phyloP scores from a whole-genome alignment of 2,113 vertebrate genomes.

The Pavo muticus region DNA sequence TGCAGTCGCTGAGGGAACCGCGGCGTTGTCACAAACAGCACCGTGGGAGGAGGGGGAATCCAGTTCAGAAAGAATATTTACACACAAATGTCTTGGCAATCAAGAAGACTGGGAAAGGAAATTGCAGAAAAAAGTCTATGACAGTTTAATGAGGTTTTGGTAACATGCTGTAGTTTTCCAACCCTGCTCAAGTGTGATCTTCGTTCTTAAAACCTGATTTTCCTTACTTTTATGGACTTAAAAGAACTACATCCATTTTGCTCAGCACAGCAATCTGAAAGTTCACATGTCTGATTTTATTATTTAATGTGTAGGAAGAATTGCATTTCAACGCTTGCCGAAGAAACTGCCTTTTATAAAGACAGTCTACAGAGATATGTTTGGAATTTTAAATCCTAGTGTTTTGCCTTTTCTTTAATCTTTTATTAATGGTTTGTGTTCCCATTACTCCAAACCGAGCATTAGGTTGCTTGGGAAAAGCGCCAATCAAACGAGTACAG shows the following conservation, averaged over 20 bases:
- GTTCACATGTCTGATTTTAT: constrained; percentile 76
- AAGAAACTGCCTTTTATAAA: constrained; percentile 75
- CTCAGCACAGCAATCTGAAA: constrained; percentile 75
- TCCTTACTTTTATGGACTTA: constrained; percentile 65
- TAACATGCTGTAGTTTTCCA: constrained; percentile 58
- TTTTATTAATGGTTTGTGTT: constrained; percentile 78
- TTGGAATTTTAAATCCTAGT: constrained; percentile 75
- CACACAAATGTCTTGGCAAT: constrained; percentile 49
- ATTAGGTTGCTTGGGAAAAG: constrained; percentile 53
- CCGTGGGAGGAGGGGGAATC: background rate
- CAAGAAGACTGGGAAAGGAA: constrained; percentile 25
- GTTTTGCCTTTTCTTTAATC: constrained; percentile 73
- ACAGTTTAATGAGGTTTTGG: constrained; percentile 71
- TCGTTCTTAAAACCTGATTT: constrained; percentile 63
- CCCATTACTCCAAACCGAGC: constrained; percentile 71
- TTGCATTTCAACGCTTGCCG: constrained; percentile 60
- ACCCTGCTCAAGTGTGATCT: constrained; percentile 53
- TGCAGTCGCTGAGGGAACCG: background rate
- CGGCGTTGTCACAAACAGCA: constrained; percentile 25
- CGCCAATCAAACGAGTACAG: constrained; percentile 43
- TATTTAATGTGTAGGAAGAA: constrained; percentile 75
- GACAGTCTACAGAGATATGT: constrained; percentile 74
- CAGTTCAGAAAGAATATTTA: background rate
- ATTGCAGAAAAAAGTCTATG: background rate
- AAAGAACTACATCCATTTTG: constrained; percentile 69